These are phyloP conservation scores for Enteromius unitaeniatus DNA, from an alignment of 2,797 vertebrate species.

Conservation along the genomic window DNA sequence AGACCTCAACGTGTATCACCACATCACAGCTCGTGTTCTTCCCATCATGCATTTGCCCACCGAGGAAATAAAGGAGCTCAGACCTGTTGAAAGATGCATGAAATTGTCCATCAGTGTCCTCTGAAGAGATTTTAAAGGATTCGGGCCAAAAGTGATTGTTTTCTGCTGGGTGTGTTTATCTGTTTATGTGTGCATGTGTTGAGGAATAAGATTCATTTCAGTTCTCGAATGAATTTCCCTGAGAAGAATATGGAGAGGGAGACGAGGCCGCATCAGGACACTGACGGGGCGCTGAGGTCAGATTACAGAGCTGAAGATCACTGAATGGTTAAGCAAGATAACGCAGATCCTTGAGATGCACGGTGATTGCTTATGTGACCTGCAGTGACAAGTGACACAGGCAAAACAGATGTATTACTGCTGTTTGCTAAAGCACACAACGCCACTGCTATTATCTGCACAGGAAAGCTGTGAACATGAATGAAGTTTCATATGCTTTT, in stretches of 20 bases:
- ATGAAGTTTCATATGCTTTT: too few species aligned
- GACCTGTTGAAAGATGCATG: constrained; percentile 32
- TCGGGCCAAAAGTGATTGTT: constrained; percentile 30
- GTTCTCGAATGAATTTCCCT: constrained; percentile 22
- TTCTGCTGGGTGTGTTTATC: constrained; percentile 13
- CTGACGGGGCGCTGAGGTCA: not conserved
- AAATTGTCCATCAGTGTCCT: constrained; percentile 19
- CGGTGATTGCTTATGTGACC: constrained; percentile 5
- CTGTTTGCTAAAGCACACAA: not conserved
- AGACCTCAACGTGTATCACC: constrained; percentile 67
- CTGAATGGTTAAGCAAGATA: not conserved
- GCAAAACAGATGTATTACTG: not conserved
- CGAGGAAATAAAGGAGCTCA: constrained; percentile 6
- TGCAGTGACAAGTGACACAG: not conserved
- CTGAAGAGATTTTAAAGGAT: constrained; percentile 7
- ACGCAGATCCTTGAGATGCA: not conserved
- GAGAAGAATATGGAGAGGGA: not conserved
- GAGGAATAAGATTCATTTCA: constrained; percentile 21
- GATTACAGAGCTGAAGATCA: not conserved
- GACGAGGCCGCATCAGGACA: not conserved
- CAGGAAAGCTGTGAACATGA: too few species aligned
- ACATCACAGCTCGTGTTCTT: constrained; percentile 69
- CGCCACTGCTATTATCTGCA: not conserved
- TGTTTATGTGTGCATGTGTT: constrained; percentile 27
- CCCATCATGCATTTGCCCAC: constrained; percentile 23